phyloP scores from a whole-genome alignment of 2,113 vertebrate species.

The Rhadina sibilatrix region DNA sequence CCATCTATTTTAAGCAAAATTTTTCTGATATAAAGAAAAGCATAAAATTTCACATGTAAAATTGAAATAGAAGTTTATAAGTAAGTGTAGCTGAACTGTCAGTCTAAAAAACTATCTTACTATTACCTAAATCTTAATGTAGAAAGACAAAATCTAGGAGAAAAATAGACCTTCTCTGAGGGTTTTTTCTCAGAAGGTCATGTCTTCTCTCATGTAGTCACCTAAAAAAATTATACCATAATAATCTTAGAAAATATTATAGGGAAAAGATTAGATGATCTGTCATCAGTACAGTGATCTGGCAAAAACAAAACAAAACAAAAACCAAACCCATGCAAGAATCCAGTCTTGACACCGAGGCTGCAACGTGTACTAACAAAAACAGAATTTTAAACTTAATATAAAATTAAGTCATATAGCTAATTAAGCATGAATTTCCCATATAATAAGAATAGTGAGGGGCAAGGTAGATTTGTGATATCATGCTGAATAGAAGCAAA shows the following conservation, averaged over 20 bases:
- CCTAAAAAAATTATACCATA: neutral
- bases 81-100: neutral
- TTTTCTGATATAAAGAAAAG: neutral
- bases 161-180: neutral
- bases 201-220: neutral
- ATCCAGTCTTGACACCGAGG: neutral
- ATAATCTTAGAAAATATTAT: neutral
- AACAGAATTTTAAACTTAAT: neutral
- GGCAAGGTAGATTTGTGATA: neutral
- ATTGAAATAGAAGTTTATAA: neutral
- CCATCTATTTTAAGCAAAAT: neutral
- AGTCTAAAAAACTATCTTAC: neutral
- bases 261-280: neutral
- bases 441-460: neutral
- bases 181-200: neutral
- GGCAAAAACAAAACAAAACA: neutral
- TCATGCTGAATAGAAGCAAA: neutral
- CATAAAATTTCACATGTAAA: neutral
- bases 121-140: neutral
- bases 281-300: neutral
- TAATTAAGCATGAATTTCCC: neutral
- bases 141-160: neutral
- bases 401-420: neutral
- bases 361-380: neutral
- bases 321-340: neutral